phyloP scores from a whole-genome alignment of 2,113 vertebrate species.

The Gnathonemus longibarbis region DNA sequence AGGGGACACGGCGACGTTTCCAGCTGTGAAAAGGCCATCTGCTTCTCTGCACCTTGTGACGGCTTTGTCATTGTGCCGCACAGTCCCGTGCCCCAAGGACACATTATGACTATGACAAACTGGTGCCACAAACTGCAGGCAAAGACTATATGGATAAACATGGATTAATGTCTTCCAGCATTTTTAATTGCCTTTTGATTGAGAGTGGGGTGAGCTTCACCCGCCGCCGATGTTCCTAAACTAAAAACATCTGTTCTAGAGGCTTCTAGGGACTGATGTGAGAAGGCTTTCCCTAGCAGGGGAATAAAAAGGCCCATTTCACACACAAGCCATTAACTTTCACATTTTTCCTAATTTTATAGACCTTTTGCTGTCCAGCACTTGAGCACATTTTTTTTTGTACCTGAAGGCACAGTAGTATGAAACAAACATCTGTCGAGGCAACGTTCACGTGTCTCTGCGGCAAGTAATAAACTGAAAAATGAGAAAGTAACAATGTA shows the following conservation, averaged over 20 bases:
- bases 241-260: conserved; percentile 19
- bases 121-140: conserved; percentile 16
- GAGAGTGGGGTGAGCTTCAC: conserved; percentile 24
- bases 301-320: conserved; percentile 15
- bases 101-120: conserved; percentile 32
- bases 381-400: not conserved
- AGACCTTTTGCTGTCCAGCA: conserved; percentile 14
- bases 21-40: conserved; percentile 63
- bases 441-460: not conserved
- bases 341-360: conserved; percentile 23
- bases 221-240: conserved; percentile 16
- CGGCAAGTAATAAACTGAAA: not conserved
- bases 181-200: conserved; percentile 30
- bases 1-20: conserved; percentile 48
- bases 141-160: conserved; percentile 26
- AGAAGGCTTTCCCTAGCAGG: not conserved
- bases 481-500: not conserved
- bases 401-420: not conserved
- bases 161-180: conserved; percentile 32
- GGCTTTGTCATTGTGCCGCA: conserved; percentile 47
- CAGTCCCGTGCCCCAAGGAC: conserved; percentile 34
- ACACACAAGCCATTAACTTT: conserved; percentile 20
- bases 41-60: conserved; percentile 51
- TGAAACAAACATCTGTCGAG: conserved; percentile 16
- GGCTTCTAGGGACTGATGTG: conserved; percentile 3